These are phyloP conservation scores for Rhopalosiphum padi DNA, from an alignment of 1,140 invertebrate species.

Conservation along the genomic window DNA sequence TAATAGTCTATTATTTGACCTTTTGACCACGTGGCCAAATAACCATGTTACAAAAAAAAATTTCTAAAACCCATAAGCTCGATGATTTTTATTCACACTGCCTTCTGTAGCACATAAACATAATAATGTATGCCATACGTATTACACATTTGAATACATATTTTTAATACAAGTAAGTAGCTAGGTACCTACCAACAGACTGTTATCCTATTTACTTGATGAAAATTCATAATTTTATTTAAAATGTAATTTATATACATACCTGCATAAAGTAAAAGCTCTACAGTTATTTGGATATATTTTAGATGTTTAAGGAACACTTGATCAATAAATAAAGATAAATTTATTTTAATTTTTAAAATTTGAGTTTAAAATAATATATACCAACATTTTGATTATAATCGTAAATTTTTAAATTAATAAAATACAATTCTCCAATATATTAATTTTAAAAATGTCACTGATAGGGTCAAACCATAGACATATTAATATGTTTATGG, in stretches of 20 bases:
- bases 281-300: too few species aligned
- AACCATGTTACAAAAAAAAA: background rate
- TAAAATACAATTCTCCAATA: too few species aligned
- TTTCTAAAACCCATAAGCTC: background rate
- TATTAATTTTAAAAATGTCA: too few species aligned
- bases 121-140: background rate
- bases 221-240: background rate
- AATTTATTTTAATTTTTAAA: too few species aligned
- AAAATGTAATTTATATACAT: background rate
- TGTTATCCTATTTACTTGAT: background rate
- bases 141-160: background rate
- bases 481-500: too few species aligned
- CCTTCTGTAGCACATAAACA: background rate
- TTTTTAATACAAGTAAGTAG: background rate
- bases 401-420: too few species aligned
- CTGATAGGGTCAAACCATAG: too few species aligned
- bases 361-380: too few species aligned
- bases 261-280: too few species aligned
- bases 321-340: too few species aligned
- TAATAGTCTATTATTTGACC: background rate
- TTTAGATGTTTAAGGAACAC: too few species aligned
- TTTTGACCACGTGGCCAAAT: background rate
- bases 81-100: background rate
- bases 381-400: too few species aligned
- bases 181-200: background rate